Conservation (phyloP, 2,113 vertebrate species). For the Macheiramphus alcinus region DNA sequence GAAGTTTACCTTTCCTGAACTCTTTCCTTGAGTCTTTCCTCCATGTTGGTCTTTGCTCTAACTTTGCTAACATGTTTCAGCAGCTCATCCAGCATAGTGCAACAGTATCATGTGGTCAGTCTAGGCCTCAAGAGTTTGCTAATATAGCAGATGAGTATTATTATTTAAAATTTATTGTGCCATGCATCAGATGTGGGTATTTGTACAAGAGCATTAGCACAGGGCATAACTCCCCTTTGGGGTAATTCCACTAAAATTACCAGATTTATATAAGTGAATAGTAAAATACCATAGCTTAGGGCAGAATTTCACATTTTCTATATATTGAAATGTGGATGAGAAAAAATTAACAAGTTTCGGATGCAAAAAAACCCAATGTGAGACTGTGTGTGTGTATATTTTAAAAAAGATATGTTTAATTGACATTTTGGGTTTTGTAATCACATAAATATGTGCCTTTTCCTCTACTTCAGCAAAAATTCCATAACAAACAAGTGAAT, state of each 20-base stretch:
- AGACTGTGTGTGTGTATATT: background rate
- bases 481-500: background rate
- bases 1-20: background rate
- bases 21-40: background rate
- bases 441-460: background rate
- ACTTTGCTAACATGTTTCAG: background rate
- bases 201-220: background rate
- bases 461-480: background rate
- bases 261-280: background rate
- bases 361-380: background rate
- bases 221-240: background rate
- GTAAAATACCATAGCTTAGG: background rate
- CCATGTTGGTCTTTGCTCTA: background rate
- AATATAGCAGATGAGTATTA: background rate
- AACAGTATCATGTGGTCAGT: background rate
- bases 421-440: background rate
- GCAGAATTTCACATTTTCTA: background rate
- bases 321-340: background rate
- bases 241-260: background rate
- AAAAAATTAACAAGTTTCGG: background rate
- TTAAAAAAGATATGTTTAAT: background rate
- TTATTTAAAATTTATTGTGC: background rate
- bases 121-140: background rate
- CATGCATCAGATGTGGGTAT: background rate
- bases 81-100: background rate